A percentile compares a stretch with the other conserved stretches of the same genome.
phyloP scores from a whole-genome alignment of 2,797 vertebrate genomes.

The Tangara arthus region DNA sequence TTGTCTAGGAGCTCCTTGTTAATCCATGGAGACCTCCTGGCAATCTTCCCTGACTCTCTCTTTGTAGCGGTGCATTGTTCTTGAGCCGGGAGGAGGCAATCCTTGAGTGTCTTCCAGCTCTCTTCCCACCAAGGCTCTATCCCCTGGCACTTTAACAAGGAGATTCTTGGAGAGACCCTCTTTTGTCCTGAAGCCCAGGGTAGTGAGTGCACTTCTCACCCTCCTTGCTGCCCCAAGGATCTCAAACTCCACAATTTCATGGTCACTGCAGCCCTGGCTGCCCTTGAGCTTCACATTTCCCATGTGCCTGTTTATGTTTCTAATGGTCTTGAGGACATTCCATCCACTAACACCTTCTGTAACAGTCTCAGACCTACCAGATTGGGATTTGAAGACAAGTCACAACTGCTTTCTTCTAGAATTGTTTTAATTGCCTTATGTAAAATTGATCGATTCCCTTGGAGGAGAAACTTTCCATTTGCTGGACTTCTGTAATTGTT shows the following conservation, averaged over 20 bases:
- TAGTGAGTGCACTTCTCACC: background rate
- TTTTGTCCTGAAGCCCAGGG: background rate
- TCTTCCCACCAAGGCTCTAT: background rate
- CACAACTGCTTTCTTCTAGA: background rate
- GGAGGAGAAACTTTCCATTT: background rate
- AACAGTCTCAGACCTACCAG: background rate
- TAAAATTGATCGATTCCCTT: background rate
- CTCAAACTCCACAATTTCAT: background rate
- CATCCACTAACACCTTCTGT: rapidly evolving
- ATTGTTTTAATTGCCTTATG: background rate
- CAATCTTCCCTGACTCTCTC: background rate
- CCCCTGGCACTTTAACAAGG: no score
- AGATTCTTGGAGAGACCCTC: background rate
- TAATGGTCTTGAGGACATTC: background rate
- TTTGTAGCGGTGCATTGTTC: background rate
- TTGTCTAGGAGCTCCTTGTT: background rate
- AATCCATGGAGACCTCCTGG: background rate
- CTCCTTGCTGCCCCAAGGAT: background rate
- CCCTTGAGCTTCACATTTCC: background rate
- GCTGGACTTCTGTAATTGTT: background rate
- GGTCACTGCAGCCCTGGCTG: background rate
- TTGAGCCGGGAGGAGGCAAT: background rate
- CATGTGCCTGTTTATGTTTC: rapidly evolving
- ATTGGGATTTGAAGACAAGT: background rate
- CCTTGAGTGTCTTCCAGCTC: background rate